Conservation (phyloP, 2,888 invertebrate species). For the Agriopis leucophaearia region DNA sequence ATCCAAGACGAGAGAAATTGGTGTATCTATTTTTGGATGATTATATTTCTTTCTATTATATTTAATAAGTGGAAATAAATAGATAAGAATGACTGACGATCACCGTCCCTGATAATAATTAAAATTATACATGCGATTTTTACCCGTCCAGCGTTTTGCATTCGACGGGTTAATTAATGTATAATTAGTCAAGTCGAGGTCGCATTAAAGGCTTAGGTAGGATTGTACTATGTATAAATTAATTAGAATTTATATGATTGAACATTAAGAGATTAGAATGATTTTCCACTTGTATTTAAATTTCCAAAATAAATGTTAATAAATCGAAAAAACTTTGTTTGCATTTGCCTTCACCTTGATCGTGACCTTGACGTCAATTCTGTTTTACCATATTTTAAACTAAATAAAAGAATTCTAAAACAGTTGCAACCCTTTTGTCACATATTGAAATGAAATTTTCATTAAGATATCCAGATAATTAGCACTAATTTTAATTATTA, state of each 20-base stretch:
- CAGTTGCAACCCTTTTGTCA: too few species aligned
- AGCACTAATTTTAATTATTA: too few species aligned
- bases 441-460: too few species aligned
- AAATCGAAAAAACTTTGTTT: slow-evolving; percentile 50
- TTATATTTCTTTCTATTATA: slow-evolving; percentile 53
- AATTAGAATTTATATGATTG: slow-evolving; percentile 56
- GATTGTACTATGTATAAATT: slow-evolving; percentile 66
- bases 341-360: not conserved
- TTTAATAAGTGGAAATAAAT: slow-evolving; percentile 45
- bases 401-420: too few species aligned
- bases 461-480: too few species aligned
- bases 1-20: slow-evolving; percentile 50
- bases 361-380: too few species aligned
- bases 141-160: slow-evolving; percentile 35
- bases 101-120: slow-evolving; percentile 58
- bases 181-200: slow-evolving; percentile 63
- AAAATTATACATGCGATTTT: slow-evolving; percentile 40
- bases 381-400: too few species aligned
- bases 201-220: slow-evolving; percentile 38
- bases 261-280: slow-evolving; percentile 65
- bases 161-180: slow-evolving; percentile 52
- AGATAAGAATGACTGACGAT: slow-evolving; percentile 59
- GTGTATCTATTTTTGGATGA: slow-evolving; percentile 55
- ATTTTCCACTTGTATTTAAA: slow-evolving; percentile 81
- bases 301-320: slow-evolving; percentile 75